Base-by-base conservation (phyloP, 2,888 invertebrate genomes). In the Helicoverpa assulta region DNA sequence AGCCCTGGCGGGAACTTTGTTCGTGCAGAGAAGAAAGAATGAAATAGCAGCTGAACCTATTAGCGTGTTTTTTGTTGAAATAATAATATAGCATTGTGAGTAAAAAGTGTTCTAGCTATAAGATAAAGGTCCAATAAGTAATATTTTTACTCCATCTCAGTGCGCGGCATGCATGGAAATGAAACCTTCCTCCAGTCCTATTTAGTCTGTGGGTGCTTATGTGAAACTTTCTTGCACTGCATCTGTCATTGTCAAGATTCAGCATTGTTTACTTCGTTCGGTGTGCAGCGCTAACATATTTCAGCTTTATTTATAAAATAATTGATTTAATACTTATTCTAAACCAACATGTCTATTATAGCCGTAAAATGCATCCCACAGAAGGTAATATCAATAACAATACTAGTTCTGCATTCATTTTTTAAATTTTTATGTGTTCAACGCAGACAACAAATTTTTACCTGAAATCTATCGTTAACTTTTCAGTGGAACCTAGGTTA, bases 271-370 rank as follows among this genome's bases (percentile, higher is more conserved):
- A 40, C 8, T 18, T 50, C 3, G 5, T n/a, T 68, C 21, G 19
- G 21, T 33, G 72, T 73, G 29, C 29, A 71, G 18, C 18, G n/a
- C n/a, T 47, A 40, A 4, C 33, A 10, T 43, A 16, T 47, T 47
- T 47, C 50, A 7, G 73, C 47, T 58, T 73, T 66, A 0, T 18
- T 7, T n/a, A 10, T 21, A 5, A 47, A 19, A 40, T 18, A 65
- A n/a, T 10, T 40, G n/a, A 55, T 8, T 18, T 55, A 52, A 8
- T 29, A 40, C 2, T 51, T 57, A 18, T 26, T 18, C 0, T n/a
- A 19, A 18, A 52, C 10, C 29, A 55, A 10, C n/a, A 90, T 90
- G 88, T 86, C 88, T 72, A 54, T 88, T 43, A 85, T 90, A 72
- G 88, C 80, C 6, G 70, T 90, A 0, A 73, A 57, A 58, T 80